phyloP scores from a whole-genome alignment of 2,888 invertebrate genomes.

The Athalia cordata region DNA sequence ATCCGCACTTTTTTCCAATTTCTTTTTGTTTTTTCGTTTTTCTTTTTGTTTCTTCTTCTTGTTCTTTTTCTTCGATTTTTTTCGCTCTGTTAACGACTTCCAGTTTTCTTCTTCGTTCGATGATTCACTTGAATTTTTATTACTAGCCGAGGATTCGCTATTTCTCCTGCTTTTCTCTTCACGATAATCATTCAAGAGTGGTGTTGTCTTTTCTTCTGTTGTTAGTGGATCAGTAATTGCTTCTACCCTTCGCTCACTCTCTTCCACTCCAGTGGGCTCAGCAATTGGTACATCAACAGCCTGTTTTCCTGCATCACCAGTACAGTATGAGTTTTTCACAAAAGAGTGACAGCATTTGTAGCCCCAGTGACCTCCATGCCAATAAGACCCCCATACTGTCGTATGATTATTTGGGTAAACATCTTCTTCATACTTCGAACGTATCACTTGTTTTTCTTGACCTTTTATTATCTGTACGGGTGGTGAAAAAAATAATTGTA shows the following conservation, averaged over 20 bases:
- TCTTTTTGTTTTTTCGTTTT: slow-evolving; percentile 70
- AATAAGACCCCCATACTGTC: slow-evolving; percentile 96
- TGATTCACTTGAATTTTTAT: slow-evolving; percentile 73
- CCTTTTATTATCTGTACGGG: slow-evolving; percentile 79
- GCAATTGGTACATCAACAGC: slow-evolving; percentile 46
- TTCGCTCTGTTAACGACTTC: slow-evolving; percentile 67
- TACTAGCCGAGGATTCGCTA: slow-evolving; percentile 64
- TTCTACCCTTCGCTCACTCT: slow-evolving; percentile 59
- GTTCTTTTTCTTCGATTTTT: slow-evolving; percentile 75
- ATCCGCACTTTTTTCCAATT: slow-evolving; percentile 68
- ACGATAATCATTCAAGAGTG: too few relatives aligned
- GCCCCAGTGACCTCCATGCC: slow-evolving; percentile 96
- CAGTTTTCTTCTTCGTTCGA: slow-evolving; percentile 75
- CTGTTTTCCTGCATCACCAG: slow-evolving; percentile 82
- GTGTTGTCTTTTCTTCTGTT: slow-evolving; percentile 44
- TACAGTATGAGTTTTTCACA: slow-evolving; percentile 92
- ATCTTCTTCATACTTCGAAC: slow-evolving; percentile 96
- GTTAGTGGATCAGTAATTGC: slow-evolving; percentile 59
- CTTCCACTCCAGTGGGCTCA: slow-evolving; percentile 18
- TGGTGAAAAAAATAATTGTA: not conserved
- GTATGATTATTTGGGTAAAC: slow-evolving; percentile 94
- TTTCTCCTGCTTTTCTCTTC: too few relatives aligned
- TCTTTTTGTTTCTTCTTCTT: slow-evolving; percentile 75
- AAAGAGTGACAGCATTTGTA: slow-evolving; percentile 96
- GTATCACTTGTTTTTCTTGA: slow-evolving; percentile 89